Evolutionary conservation across 2,888 invertebrate species (phyloP).

Genomic region (Phalangium opilio): DNA sequence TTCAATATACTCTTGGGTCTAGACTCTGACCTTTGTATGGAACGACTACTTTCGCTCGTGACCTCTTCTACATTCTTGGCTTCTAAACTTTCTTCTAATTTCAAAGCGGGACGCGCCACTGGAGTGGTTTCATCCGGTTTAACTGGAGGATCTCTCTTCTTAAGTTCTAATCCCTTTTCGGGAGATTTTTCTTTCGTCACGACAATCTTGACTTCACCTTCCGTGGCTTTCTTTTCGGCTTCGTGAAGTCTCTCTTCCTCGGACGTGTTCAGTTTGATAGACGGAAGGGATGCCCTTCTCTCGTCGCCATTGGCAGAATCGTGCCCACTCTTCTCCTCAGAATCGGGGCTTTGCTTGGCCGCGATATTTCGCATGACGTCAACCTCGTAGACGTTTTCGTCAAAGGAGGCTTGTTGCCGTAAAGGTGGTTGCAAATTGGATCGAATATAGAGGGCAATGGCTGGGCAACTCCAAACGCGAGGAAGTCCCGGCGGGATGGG

Average conservation of each 20-base stretch:
- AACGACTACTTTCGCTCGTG: conserved; percentile 11
- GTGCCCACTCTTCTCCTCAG: conserved; percentile 1
- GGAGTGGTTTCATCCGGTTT: not conserved
- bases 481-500: conserved; percentile 11
- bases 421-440: conserved; percentile 57
- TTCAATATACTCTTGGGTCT: conserved; percentile 13
- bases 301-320: not conserved
- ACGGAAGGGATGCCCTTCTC: conserved; percentile 14
- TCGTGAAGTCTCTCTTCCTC: conserved; percentile 6
- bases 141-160: not conserved
- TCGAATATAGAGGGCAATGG: conserved; percentile 25
- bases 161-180: not conserved
- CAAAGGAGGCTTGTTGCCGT: conserved; percentile 71
- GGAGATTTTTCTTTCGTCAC: not conserved
- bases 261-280: not conserved
- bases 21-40: conserved; percentile 10
- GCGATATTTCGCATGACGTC: conserved; percentile 69
- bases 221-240: not conserved
- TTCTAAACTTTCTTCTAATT: conserved; percentile 1
- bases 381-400: conserved; percentile 59
- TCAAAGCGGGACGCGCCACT: not conserved
- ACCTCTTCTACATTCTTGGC: conserved; percentile 4
- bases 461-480: conserved; percentile 19
- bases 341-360: conserved; percentile 22
- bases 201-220: not conserved